Evolutionary conservation across 2,888 invertebrate genomes (phyloP), one percentile per base, ranked within the genome.

Genomic region (Sylvicola fuscatus): DNA sequence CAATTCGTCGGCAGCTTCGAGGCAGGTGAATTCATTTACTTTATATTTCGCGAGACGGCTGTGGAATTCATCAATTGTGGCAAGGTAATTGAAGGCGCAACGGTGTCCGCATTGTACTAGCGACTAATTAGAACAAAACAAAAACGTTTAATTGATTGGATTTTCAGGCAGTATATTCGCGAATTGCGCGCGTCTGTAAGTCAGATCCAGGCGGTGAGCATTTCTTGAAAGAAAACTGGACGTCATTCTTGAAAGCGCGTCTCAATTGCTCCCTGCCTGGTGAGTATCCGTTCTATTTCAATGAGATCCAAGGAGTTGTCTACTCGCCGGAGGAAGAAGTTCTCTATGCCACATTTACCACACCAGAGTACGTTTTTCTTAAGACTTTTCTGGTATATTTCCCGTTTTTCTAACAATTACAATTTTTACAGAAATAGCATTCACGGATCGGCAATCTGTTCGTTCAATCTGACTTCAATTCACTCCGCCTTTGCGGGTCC

Each of bases 41-140:
- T 92, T 56, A 68, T 93, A 42, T 89, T 90, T 53, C 68, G 89
- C 38, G 92, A 93, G 56, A 71, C 77, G 13, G 89, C 92, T 12
- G 80, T 89, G 11, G 92, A 93, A 56, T 84, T 80, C 54, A 82
- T 87, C 54, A 89, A 86, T 52, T 92, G 90, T 54, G 90, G 90
- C 46, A 89, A 87, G 73, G 87, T 84, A 58, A 36, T 26, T 30
- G 11, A 21, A 21, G 4, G 4, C 21, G 8, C 4, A 21, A 27
- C 11, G 27, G 27, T 11, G 27, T 27, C 7, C 7, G 27, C 27
- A 27, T 27, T 10, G 11, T 7, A 27, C 7, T 27, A 27, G 7
- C n/a, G n/a, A n/a, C n/a, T n/a, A n/a, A n/a, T n/a, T n/a, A n/a
- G 11, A 27, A 27, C 27, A 10, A 27, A 27, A 27, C 27, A 27